Conservation (phyloP, 1,140 invertebrate species). For the Drosophila repletoides region DNA sequence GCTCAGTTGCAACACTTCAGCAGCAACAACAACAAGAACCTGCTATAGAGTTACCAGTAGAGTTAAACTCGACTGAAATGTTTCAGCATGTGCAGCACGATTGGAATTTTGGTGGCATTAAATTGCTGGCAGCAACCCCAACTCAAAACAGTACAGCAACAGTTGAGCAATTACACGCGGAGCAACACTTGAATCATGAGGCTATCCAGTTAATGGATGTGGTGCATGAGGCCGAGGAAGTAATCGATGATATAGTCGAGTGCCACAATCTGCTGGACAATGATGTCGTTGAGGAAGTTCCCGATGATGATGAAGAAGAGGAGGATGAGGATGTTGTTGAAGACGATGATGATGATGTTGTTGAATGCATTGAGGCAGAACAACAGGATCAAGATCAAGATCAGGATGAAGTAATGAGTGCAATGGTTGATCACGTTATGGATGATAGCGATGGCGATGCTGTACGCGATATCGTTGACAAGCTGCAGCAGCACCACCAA, state of each 20-base stretch:
- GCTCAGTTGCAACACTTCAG: slow-evolving; percentile 51
- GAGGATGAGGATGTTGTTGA: slow-evolving; percentile 60
- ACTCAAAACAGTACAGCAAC: slow-evolving; percentile 22
- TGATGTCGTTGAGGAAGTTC: slow-evolving; percentile 46
- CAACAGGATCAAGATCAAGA: slow-evolving; percentile 34
- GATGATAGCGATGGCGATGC: slow-evolving; percentile 56
- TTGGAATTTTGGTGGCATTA: slow-evolving; percentile 80
- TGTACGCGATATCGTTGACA: slow-evolving; percentile 73
- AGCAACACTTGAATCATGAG: slow-evolving; percentile 54
- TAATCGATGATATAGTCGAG: slow-evolving; percentile 63
- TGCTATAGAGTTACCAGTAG: slow-evolving; percentile 36
- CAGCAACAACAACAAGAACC: slow-evolving; percentile 43
- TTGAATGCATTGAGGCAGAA: slow-evolving; percentile 37
- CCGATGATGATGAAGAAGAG: slow-evolving; percentile 59
- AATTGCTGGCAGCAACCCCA: slow-evolving; percentile 46
- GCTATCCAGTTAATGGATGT: slow-evolving; percentile 72
- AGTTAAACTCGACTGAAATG: slow-evolving; percentile 67
- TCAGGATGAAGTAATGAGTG: slow-evolving; percentile 65
- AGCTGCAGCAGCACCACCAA: slow-evolving; percentile 71
- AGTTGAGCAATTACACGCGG: slow-evolving; percentile 24
- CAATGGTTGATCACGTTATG: slow-evolving; percentile 47
- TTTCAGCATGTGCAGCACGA: slow-evolving; percentile 80
- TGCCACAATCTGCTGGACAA: slow-evolving; percentile 66
- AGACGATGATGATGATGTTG: slow-evolving; percentile 55
- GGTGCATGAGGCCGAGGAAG: slow-evolving; percentile 56